These are phyloP conservation scores for Channa argus DNA, from an alignment of 2,113 vertebrate genomes.

Conservation along the genomic window DNA sequence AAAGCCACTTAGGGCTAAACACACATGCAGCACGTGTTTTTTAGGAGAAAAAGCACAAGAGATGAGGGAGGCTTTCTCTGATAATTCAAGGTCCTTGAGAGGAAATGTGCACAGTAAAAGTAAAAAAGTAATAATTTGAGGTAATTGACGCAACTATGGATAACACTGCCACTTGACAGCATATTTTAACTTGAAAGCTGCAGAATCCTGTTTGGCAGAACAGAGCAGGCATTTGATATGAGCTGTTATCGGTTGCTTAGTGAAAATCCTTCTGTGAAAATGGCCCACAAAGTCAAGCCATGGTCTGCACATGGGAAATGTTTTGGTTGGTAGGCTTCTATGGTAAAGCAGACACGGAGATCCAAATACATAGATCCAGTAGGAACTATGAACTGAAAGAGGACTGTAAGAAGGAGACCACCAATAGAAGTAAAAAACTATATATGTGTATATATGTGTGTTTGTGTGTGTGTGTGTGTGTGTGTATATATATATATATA, in stretches of 20 bases:
- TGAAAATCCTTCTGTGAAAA: not conserved
- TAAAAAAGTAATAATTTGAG: slow-evolving; percentile 1
- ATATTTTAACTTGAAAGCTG: not conserved
- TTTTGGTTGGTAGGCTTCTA: slow-evolving; percentile 7
- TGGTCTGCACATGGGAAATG: not conserved
- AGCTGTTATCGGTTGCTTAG: not conserved
- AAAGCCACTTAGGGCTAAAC: slow-evolving; percentile 64
- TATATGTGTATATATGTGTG: no score
- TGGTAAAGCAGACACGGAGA: not conserved
- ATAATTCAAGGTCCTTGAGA: slow-evolving; percentile 51
- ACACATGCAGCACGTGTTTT: slow-evolving; percentile 69
- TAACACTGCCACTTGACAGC: not conserved
- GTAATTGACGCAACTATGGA: not conserved
- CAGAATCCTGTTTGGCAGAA: not conserved
- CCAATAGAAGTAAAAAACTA: no score
- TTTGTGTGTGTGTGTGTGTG: no score
- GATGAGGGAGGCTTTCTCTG: slow-evolving; percentile 26
- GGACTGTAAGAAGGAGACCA: not conserved
- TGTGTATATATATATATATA: no score
- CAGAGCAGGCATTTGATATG: not conserved
- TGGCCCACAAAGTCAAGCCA: slow-evolving; percentile 3
- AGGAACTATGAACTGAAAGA: slow-evolving; percentile 2
- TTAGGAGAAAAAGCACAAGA: slow-evolving; percentile 60
- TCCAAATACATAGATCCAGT: slow-evolving; percentile 3
- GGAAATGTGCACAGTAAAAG: slow-evolving; percentile 30